phyloP scores from a whole-genome alignment of 2,797 vertebrate genomes.

The Aeoliscus strigatus region DNA sequence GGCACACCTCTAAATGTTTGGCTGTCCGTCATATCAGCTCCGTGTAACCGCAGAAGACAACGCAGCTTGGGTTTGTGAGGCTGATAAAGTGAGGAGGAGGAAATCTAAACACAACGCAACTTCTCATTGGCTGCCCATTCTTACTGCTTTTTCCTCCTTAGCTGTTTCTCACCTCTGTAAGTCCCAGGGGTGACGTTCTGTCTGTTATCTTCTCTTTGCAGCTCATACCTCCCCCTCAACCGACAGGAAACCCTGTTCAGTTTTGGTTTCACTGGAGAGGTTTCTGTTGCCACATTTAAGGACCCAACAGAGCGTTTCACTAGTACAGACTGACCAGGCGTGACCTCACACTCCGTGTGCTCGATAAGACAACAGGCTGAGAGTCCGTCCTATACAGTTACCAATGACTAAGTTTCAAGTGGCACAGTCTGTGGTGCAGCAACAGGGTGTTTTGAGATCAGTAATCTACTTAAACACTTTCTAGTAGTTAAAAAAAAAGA shows the following conservation, averaged over 20 bases:
- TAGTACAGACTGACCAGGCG: slow-evolving; percentile 10
- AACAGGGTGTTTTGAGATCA: slow-evolving; percentile 1
- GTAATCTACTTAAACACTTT: not conserved
- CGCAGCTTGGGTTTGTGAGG: slow-evolving; percentile 4
- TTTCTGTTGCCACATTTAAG: slow-evolving; percentile 17
- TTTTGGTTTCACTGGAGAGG: slow-evolving; percentile 24
- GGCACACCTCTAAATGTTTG: not conserved
- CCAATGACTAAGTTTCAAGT: not conserved
- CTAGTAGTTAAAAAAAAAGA: not conserved
- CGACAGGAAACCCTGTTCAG: slow-evolving; percentile 52
- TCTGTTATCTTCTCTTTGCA: slow-evolving; percentile 67
- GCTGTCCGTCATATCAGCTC: not conserved
- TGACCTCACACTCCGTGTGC: slow-evolving; percentile 18
- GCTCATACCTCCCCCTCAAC: slow-evolving; percentile 22
- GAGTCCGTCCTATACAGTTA: slow-evolving; percentile 9
- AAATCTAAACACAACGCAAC: slow-evolving; percentile 43
- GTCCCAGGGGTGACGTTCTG: slow-evolving; percentile 36
- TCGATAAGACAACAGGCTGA: slow-evolving; percentile 31
- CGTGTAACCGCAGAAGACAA: slow-evolving; percentile 6
- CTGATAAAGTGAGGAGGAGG: slow-evolving; percentile 32
- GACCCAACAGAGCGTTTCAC: slow-evolving; percentile 39
- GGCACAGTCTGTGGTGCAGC: not conserved
- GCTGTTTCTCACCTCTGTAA: slow-evolving; percentile 31
- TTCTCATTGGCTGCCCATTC: slow-evolving; percentile 22
- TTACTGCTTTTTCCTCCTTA: slow-evolving; percentile 64